A percentile compares a stretch with the other conserved stretches of the same genome.
Conservation (phyloP, 2,888 invertebrate genomes). For the Lypha dubia region DNA sequence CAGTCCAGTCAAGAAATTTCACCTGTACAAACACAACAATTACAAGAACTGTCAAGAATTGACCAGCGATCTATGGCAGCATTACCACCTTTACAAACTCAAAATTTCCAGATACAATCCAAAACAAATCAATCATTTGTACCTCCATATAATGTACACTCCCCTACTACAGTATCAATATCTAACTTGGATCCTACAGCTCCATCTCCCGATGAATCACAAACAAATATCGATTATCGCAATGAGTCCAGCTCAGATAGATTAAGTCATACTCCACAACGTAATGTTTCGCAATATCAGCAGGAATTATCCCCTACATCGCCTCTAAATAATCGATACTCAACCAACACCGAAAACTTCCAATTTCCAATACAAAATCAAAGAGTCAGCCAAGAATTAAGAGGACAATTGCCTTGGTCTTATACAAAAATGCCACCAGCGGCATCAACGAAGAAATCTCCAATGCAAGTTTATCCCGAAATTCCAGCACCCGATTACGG, state of each 20-base stretch:
- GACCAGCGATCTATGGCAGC: constrained; percentile 72
- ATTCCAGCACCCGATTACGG: constrained; percentile 86
- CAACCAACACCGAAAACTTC: constrained; percentile 73
- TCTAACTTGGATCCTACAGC: constrained; percentile 6
- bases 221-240: constrained; percentile 75
- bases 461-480: constrained; percentile 85
- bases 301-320: constrained; percentile 76
- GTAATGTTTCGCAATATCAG: constrained; percentile 68
- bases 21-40: constrained; percentile 31
- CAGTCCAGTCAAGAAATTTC: constrained; percentile 19
- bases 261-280: constrained; percentile 78
- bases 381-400: constrained; percentile 84
- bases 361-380: constrained; percentile 71
- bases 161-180: constrained; percentile 35
- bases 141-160: constrained; percentile 16
- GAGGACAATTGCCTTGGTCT: constrained; percentile 86
- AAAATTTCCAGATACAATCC: constrained; percentile 67
- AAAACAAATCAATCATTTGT: constrained; percentile 8
- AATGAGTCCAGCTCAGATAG: constrained; percentile 80
- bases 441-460: constrained; percentile 77
- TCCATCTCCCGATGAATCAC: constrained; percentile 6
- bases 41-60: constrained; percentile 40
- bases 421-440: constrained; percentile 82
- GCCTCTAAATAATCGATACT: constrained; percentile 80
- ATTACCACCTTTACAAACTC: constrained; percentile 74